Conservation (phyloP, 2,888 invertebrate genomes). For the Diplazon laetatorius region DNA sequence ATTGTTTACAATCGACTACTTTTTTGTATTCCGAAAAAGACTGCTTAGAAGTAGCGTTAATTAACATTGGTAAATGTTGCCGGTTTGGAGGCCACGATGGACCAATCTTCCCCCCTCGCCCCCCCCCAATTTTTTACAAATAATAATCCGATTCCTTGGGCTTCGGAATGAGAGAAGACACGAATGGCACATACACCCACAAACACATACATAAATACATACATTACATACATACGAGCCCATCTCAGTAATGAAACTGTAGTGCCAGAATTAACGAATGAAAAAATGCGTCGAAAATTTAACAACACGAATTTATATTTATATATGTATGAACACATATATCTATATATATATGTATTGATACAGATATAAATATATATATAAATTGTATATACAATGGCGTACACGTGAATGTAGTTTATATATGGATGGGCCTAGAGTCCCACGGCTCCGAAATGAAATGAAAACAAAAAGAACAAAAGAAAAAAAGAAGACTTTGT, state of each 20-base stretch:
- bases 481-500: slow-evolving; percentile 25
- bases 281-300: not conserved
- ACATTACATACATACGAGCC: not conserved
- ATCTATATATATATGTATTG: slow-evolving; percentile 63
- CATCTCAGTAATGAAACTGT: slow-evolving; percentile 41
- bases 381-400: slow-evolving; percentile 62
- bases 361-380: slow-evolving; percentile 63
- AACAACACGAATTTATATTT: slow-evolving; percentile 57
- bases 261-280: slow-evolving; percentile 53
- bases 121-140: too few relatives aligned
- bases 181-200: slow-evolving; percentile 6
- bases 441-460: slow-evolving; percentile 35
- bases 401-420: slow-evolving; percentile 50
- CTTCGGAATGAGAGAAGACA: slow-evolving; percentile 31
- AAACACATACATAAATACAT: slow-evolving; percentile 24
- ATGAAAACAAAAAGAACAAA: slow-evolving; percentile 28
- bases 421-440: slow-evolving; percentile 59
- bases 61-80: slow-evolving; percentile 48
- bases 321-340: slow-evolving; percentile 53
- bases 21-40: slow-evolving; percentile 60
- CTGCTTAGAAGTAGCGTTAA: slow-evolving; percentile 61
- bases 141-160: slow-evolving; percentile 29
- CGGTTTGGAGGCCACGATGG: slow-evolving; percentile 47
- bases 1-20: slow-evolving; percentile 33
- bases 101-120: slow-evolving; percentile 62